Evolutionary conservation across 2,113 vertebrate genomes (phyloP), one percentile per base, ranked within the genome.

Genomic region (Salvator merianae): DNA sequence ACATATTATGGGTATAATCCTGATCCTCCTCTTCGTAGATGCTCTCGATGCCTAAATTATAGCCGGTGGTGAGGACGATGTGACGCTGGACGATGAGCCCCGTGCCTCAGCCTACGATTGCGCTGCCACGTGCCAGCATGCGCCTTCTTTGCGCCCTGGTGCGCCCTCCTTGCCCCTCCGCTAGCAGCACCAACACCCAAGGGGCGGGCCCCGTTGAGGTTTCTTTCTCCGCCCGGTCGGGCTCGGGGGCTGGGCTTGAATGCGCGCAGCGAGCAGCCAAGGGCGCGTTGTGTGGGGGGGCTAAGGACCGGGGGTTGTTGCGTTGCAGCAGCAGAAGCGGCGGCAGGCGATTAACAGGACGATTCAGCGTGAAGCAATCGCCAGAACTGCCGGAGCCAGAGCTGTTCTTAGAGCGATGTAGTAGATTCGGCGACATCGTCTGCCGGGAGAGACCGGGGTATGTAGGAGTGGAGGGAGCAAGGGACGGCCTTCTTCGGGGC

Each of bases 401-500:
- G 69, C 85, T 53, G 85, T 90, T 89, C 89, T 86, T 55, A 72
- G 73, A 88, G 89, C 16, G 30, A 79, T 34, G 90, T 79, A 55
- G 89, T 79, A 59, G 91, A 34, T 32, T 16, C 81, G 77, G 88
- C 92, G 91, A 91, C 87, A 40, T 77, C 77, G 81, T 87, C 83
- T 76, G 75, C 74, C 87, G 82, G 65, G 77, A 88, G 16, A 83
- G 40, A 59, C 65, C 8, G 34, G 28, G 77, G 62, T 28, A 79
- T 14, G 59, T 75, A 66, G 38, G 30, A 28, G 16, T 53, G 34
- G 85, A 83, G 77, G 78, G 81, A 75, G 3, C 68, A 28, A 30
- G 3, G 28, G 7, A n/a, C 13, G 30, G 26, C 24, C 77, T 9
- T 26, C 3, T 28, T 53, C 68, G 78, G 40, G 88, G 86, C 70